Evolutionary conservation across 2,113 vertebrate genomes (phyloP).

Genomic region (Hydrolagus affinis): DNA sequence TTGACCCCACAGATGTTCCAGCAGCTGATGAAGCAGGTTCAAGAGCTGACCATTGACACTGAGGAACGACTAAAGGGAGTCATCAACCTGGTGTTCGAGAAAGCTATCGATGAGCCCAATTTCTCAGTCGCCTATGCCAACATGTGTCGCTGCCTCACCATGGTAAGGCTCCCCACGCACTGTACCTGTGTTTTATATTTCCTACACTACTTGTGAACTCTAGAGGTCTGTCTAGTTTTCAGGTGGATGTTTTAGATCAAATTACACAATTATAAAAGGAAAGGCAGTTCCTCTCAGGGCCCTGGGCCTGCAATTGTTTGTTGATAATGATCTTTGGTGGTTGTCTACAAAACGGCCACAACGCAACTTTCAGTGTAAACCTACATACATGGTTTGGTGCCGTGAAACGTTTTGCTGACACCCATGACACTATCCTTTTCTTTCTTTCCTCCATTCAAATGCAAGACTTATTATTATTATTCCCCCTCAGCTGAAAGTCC

Average conservation of each 20-base stretch:
- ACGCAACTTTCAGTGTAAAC: no score
- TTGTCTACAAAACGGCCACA: no score
- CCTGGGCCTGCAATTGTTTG: not conserved
- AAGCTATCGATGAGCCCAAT: conserved; percentile 91
- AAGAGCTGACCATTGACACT: conserved; percentile 87
- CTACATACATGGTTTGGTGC: no score
- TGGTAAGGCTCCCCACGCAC: conserved; percentile 56
- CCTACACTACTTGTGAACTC: conserved; percentile 45
- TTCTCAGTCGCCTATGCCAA: conserved; percentile 94
- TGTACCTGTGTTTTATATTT: conserved; percentile 33
- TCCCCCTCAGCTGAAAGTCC: conserved; percentile 73
- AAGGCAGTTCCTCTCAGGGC: not conserved
- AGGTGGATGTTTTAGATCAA: not conserved
- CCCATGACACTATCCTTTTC: no score
- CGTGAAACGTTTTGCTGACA: no score
- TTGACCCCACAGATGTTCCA: conserved; percentile 96
- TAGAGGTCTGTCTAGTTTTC: conserved; percentile 5
- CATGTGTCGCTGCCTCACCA: conserved; percentile 92
- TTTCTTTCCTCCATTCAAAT: no score
- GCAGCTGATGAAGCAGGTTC: conserved; percentile 94
- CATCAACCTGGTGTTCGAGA: conserved; percentile 96
- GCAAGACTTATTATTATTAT: not conserved
- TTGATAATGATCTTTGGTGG: no score
- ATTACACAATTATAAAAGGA: no score
- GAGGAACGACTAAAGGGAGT: conserved; percentile 93